phyloP scores from a whole-genome alignment of 2,888 invertebrate genomes.

The Micropterix aruncella region DNA sequence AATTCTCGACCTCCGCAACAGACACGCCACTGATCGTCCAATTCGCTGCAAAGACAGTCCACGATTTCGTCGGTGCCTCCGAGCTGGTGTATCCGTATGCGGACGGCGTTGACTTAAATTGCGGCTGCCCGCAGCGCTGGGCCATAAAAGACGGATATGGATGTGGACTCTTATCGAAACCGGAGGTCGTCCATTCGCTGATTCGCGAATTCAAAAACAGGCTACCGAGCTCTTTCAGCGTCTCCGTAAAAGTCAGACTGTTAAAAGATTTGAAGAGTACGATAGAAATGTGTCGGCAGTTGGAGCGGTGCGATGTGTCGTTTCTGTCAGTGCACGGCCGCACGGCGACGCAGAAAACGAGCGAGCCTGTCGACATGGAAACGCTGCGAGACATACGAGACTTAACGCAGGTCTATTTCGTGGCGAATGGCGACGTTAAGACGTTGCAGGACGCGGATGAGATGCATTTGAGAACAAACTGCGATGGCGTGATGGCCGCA shows the following conservation, averaged over 20 bases:
- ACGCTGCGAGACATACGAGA: constrained; percentile 59
- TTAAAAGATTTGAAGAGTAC: constrained; percentile 54
- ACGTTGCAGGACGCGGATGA: constrained; percentile 53
- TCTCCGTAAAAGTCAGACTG: constrained; percentile 87
- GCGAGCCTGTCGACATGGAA: constrained; percentile 54
- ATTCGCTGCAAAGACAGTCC: constrained; percentile 78
- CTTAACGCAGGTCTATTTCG: constrained; percentile 62
- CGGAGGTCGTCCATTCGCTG: constrained; percentile 71
- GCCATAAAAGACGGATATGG: constrained; percentile 86
- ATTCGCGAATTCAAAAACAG: constrained; percentile 60
- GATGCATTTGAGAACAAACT: constrained; percentile 52
- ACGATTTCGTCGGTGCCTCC: constrained; percentile 76
- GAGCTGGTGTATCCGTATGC: constrained; percentile 70
- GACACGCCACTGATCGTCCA: constrained; percentile 86
- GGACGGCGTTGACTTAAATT: constrained; percentile 91
- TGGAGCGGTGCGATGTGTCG: constrained; percentile 76
- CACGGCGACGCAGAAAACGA: constrained; percentile 67
- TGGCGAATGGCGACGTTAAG: constrained; percentile 87
- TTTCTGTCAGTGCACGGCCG: constrained; percentile 88
- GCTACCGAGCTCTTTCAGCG: constrained; percentile 60
- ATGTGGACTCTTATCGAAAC: constrained; percentile 66
- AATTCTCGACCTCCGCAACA: constrained; percentile 59
- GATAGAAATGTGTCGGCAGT: constrained; percentile 61
- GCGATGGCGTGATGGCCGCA: constrained; percentile 86
- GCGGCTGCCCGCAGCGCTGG: constrained; percentile 96